Evolutionary conservation across 2,113 vertebrate species (phyloP).

Genomic region (Sapajus apella): DNA sequence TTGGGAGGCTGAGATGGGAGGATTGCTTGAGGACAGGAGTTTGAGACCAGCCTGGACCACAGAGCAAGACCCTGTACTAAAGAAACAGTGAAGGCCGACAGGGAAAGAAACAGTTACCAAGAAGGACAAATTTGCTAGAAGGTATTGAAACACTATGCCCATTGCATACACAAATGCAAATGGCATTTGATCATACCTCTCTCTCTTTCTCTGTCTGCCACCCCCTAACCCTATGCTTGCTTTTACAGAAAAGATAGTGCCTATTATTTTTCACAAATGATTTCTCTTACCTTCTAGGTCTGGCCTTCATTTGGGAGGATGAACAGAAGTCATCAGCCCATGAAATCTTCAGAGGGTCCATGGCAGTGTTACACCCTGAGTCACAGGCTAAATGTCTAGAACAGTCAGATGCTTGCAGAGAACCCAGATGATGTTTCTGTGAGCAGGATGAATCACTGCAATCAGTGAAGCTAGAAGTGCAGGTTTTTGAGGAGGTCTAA

Average conservation of each 20-base stretch:
- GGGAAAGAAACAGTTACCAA: background rate
- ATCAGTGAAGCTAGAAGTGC: background rate
- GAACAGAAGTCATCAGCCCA: background rate
- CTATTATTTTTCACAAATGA: background rate
- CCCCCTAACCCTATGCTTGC: background rate
- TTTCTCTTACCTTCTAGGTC: background rate
- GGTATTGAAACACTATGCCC: background rate
- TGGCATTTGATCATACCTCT: background rate
- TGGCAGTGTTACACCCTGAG: background rate
- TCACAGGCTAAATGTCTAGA: background rate
- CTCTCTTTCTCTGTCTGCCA: background rate
- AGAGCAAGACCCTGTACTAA: too few relatives aligned
- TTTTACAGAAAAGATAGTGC: background rate
- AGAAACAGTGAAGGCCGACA: background rate
- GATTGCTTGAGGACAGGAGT: too few relatives aligned
- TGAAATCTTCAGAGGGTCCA: background rate
- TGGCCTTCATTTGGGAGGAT: background rate
- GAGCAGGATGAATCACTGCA: background rate
- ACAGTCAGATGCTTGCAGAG: background rate
- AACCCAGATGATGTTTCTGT: background rate
- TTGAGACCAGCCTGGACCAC: too few relatives aligned
- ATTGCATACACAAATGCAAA: background rate
- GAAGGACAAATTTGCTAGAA: background rate
- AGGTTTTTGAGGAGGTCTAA: background rate
- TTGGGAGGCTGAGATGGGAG: too few relatives aligned